A percentile compares a stretch with the other conserved stretches of the same genome.
These are phyloP conservation scores for Spatula versicolor DNA, from an alignment of 2,797 vertebrate species.

Conservation along the genomic window DNA sequence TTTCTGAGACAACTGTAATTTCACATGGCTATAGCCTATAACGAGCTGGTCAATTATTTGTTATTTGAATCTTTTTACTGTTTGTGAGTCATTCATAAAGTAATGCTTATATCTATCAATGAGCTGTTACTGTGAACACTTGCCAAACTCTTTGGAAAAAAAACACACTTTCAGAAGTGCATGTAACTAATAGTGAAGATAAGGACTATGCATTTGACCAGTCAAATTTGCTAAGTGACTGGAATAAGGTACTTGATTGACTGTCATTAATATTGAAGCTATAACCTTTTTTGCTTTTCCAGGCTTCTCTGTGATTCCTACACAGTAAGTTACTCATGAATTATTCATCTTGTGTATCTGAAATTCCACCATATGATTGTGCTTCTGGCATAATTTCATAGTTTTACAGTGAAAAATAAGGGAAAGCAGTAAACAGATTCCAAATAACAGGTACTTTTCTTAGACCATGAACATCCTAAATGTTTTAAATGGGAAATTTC, in stretches of 20 bases:
- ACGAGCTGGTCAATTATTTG: conserved; percentile 67
- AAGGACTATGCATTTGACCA: not conserved
- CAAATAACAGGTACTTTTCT: not conserved
- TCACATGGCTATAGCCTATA: not conserved
- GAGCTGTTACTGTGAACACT: not conserved
- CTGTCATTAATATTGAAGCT: not conserved
- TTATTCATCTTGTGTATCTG: not conserved
- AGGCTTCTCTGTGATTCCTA: not conserved
- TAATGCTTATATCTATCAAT: conserved; percentile 11
- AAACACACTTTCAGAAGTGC: not conserved
- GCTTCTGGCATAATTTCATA: not conserved
- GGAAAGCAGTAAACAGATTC: conserved; percentile 2
- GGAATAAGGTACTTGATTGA: not conserved
- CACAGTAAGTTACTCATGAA: not conserved
- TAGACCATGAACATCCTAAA: not conserved
- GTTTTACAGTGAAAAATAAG: not conserved
- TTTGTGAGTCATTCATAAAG: conserved; percentile 67
- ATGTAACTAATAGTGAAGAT: not conserved
- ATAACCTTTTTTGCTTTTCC: not conserved
- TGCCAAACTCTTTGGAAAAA: conserved; percentile 4
- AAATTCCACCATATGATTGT: not conserved
- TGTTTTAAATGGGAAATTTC: conserved; percentile 1
- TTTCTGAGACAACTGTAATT: conserved; percentile 23
- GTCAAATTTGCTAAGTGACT: not conserved
- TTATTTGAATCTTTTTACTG: conserved; percentile 58